A percentile compares a stretch with the other conserved stretches of the same genome.
phyloP scores from a whole-genome alignment of 2,113 vertebrate species.

The Solea senegalensis region DNA sequence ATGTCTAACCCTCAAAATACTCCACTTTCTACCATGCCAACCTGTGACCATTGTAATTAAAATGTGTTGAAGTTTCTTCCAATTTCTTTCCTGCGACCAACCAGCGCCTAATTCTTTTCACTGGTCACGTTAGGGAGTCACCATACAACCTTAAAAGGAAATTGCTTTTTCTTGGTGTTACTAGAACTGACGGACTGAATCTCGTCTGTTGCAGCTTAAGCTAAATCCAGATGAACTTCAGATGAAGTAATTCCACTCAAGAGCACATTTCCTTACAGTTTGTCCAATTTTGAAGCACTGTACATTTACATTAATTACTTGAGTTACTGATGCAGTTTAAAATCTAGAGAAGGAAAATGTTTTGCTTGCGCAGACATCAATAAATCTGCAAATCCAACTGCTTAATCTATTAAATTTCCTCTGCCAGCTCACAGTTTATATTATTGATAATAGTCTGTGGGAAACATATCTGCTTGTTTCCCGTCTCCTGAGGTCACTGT shows the following conservation, averaged over 20 bases:
- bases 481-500: slow-evolving; percentile 6
- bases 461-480: neutral
- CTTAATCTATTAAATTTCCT: neutral
- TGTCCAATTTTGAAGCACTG: neutral
- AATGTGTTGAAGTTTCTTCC: too few relatives aligned
- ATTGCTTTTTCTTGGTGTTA: too few relatives aligned
- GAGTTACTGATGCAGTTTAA: slow-evolving; percentile 15
- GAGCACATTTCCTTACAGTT: neutral
- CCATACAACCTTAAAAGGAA: too few relatives aligned
- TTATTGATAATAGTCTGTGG: neutral
- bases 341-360: neutral
- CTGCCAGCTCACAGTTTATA: neutral
- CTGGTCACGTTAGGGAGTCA: too few relatives aligned
- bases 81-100: too few relatives aligned
- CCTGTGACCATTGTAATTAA: too few relatives aligned
- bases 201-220: too few relatives aligned
- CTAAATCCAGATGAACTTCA: slow-evolving; percentile 11
- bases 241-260: neutral
- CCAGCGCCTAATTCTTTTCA: too few relatives aligned
- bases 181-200: too few relatives aligned
- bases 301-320: neutral
- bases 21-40: too few relatives aligned
- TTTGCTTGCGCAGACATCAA: neutral
- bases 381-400: neutral
- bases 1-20: neutral